These are phyloP conservation scores for Polyommatus iphigenia DNA, from an alignment of 2,888 invertebrate genomes.

Conservation along the genomic window DNA sequence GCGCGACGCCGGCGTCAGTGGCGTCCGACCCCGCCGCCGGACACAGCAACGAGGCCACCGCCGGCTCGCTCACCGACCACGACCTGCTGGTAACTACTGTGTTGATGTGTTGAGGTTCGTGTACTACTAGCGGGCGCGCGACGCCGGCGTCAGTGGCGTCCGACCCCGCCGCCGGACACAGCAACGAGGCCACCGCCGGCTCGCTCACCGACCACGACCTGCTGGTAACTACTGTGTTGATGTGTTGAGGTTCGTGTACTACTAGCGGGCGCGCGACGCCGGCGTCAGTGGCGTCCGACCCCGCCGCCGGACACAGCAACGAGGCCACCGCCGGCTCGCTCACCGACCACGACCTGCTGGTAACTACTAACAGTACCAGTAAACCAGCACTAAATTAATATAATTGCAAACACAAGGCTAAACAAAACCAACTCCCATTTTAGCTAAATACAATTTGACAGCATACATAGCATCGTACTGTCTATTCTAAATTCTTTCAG, in stretches of 20 bases:
- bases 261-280: conserved; percentile 85
- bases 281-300: conserved; percentile 83
- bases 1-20: conserved; percentile 84
- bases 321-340: conserved; percentile 85
- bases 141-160: conserved; percentile 85
- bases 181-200: conserved; percentile 84
- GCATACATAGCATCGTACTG: not conserved
- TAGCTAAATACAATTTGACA: not conserved
- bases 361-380: conserved; percentile 45
- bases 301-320: conserved; percentile 83
- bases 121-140: conserved; percentile 81
- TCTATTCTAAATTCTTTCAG: conserved; percentile 47
- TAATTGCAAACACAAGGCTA: not conserved
- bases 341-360: conserved; percentile 80
- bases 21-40: conserved; percentile 82
- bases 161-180: conserved; percentile 83
- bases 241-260: conserved; percentile 64
- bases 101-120: conserved; percentile 59
- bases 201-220: conserved; percentile 82
- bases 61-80: conserved; percentile 82
- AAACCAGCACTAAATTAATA: not conserved
- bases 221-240: conserved; percentile 57
- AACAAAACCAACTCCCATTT: not conserved
- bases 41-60: conserved; percentile 84
- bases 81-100: conserved; percentile 71